Evolutionary conservation across 2,888 invertebrate genomes (phyloP).

Genomic region (Aphodius granarius): DNA sequence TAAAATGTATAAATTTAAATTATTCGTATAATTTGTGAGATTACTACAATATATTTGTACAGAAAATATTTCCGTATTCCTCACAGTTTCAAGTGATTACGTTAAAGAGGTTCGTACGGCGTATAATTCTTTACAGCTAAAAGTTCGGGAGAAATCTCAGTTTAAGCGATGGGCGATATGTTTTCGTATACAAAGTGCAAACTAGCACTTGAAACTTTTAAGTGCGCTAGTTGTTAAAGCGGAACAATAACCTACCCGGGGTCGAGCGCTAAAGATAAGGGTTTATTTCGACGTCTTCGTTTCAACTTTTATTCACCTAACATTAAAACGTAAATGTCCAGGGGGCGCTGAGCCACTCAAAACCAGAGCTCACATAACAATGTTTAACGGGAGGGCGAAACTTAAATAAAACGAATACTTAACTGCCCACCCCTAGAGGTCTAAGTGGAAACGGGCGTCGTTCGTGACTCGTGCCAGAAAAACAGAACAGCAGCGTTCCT

Average conservation of each 20-base stretch:
- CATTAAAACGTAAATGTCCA: conserved; percentile 4
- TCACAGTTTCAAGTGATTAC: not conserved
- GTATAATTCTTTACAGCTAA: conserved; percentile 2
- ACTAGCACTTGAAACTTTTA: conserved; percentile 8
- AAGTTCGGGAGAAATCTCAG: not conserved
- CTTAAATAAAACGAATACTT: conserved; percentile 42
- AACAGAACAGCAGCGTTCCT: no score
- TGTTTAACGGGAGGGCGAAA: conserved; percentile 39
- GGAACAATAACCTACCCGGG: conserved; percentile 4
- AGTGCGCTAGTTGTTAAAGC: not conserved
- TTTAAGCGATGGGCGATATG: not conserved
- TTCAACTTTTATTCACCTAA: conserved; percentile 10
- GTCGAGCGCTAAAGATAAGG: conserved; percentile 8
- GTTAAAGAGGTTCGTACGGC: not conserved
- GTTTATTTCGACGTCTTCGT: not conserved
- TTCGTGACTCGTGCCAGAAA: no score
- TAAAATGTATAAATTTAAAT: no score
- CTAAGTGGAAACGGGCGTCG: not conserved
- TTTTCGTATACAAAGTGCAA: not conserved
- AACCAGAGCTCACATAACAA: conserved; percentile 30
- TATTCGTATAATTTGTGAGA: no score
- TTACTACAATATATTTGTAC: not conserved
- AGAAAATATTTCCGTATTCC: not conserved
- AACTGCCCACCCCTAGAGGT: conserved; percentile 34
- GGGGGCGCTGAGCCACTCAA: conserved; percentile 5